Conservation (phyloP, 1,140 invertebrate species). For the Dreissena polymorpha region DNA sequence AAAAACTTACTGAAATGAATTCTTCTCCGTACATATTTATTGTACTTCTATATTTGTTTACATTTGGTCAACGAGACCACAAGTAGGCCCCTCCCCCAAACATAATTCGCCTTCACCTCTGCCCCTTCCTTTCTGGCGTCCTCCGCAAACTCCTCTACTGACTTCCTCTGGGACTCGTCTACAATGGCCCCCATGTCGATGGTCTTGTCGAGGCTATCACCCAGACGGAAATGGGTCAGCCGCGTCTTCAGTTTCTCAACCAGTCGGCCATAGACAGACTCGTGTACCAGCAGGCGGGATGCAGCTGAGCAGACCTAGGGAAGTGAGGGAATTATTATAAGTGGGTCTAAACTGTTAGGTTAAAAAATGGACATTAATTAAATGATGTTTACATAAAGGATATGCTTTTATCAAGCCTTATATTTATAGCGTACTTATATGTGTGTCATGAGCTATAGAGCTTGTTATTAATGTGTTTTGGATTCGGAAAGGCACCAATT, state of each 20-base stretch:
- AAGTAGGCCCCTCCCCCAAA: no score
- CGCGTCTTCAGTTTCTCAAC: slow-evolving; percentile 80
- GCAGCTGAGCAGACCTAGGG: slow-evolving; percentile 81
- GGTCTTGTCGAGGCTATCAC: slow-evolving; percentile 80
- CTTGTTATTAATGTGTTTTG: no score
- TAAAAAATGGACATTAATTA: neutral
- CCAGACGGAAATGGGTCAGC: slow-evolving; percentile 78
- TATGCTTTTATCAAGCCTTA: no score
- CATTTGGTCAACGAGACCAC: no score
- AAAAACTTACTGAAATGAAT: no score
- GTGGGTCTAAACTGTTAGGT: neutral
- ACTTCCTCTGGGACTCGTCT: slow-evolving; percentile 72
- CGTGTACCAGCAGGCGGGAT: slow-evolving; percentile 82
- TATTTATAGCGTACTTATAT: no score
- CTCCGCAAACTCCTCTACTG: slow-evolving; percentile 76
- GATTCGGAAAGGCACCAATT: no score
- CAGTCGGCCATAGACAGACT: slow-evolving; percentile 81
- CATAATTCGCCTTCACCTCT: slow-evolving; percentile 78
- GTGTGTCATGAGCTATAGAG: no score
- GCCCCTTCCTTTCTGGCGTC: slow-evolving; percentile 79
- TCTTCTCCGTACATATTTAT: no score
- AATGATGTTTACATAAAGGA: no score
- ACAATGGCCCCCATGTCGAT: slow-evolving; percentile 79
- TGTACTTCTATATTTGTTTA: no score
- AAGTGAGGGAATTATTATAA: slow-evolving; percentile 1